Percentiles rank a stretch among this genome's conserved stretches.
These are phyloP conservation scores for Desmophyllum pertusum DNA, from an alignment of 92 coral and sea anemone species.

Conservation along the genomic window DNA sequence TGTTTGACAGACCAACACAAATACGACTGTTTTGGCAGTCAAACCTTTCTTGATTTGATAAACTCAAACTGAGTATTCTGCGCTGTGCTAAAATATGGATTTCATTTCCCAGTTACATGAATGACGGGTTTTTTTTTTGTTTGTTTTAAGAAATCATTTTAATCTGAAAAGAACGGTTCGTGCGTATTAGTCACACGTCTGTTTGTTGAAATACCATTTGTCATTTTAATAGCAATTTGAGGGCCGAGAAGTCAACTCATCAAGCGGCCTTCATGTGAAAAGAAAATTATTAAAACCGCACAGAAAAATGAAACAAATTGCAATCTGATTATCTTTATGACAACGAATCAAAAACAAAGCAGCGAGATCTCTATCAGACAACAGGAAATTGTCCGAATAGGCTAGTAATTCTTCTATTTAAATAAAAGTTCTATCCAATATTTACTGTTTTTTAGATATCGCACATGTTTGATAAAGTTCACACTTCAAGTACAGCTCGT, in stretches of 20 bases:
- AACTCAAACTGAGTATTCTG: no score
- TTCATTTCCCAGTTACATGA: no score
- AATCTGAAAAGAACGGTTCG: background rate
- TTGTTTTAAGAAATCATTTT: background rate
- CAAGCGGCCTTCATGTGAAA: background rate
- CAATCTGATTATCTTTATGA: background rate
- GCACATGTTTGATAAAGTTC: constrained; percentile 5
- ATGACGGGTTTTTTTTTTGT: no score
- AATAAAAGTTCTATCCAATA: background rate
- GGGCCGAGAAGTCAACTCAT: background rate
- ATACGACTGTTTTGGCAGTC: no score
- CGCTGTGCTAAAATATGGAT: no score
- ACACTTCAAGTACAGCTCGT: background rate
- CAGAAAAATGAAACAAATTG: background rate
- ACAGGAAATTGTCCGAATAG: background rate
- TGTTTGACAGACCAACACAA: no score
- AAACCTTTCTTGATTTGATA: no score
- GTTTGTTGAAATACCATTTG: background rate
- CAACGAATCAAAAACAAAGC: background rate
- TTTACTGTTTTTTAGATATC: background rate
- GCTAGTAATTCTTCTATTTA: background rate
- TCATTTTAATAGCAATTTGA: background rate
- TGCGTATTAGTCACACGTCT: background rate
- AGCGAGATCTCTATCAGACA: background rate
- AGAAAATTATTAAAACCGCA: background rate